Conservation (phyloP, 2,888 invertebrate genomes). For the Brenthis daphne region DNA sequence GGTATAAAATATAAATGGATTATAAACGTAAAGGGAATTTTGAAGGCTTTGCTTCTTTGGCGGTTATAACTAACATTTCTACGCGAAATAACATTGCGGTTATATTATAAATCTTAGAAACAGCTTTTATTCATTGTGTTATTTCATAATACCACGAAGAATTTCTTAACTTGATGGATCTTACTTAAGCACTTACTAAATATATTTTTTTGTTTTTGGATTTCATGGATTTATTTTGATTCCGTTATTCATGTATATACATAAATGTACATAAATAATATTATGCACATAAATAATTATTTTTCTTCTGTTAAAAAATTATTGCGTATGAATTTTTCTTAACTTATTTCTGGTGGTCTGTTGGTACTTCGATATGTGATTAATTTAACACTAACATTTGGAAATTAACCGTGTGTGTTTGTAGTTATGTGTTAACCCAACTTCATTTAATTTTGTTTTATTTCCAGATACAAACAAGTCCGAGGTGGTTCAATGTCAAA, state of each 20-base stretch:
- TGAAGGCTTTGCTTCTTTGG: constrained; percentile 22
- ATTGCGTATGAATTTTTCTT: no score
- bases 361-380: no score
- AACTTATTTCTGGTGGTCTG: no score
- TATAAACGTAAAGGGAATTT: neutral
- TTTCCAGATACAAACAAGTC: constrained; percentile 38
- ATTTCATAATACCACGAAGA: neutral
- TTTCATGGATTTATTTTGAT: no score
- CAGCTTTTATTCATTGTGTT: constrained; percentile 2
- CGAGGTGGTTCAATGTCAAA: constrained; percentile 38
- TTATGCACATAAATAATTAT: no score
- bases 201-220: no score
- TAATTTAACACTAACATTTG: neutral
- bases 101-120: neutral
- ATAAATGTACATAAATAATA: no score
- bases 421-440: neutral
- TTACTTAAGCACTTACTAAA: neutral
- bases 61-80: constrained; percentile 14
- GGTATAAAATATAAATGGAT: constrained; percentile 4
- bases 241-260: no score
- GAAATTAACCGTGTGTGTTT: neutral
- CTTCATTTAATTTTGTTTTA: constrained; percentile 3
- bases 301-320: no score
- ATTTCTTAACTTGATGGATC: neutral
- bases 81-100: constrained; percentile 16